Evolutionary conservation across 1,140 invertebrate genomes (phyloP), one percentile per base, ranked within the genome.

Genomic region (Trichoplusia ni): DNA sequence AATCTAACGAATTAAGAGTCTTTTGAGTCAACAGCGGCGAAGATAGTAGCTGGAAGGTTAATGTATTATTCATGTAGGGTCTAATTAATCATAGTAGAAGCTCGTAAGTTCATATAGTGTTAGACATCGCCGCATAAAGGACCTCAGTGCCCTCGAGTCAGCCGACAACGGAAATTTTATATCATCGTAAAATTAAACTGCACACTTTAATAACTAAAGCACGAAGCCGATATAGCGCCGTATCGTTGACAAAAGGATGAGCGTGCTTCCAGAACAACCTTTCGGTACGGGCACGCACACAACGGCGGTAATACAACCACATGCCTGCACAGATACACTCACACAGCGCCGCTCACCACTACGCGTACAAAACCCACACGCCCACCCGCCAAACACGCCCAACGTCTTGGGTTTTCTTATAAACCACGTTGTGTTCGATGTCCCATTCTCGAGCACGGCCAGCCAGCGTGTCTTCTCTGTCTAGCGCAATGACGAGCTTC

Each of bases 331-430:
- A 33, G 68, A 74, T 60, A 63, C 58, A 78, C 77, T 11, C 83
- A 80, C 77, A 86, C 83, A 74, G 35, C 58, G 38, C 25, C 69
- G 23, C 21, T 59, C 71, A 87, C 86, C 73, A 84, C 80, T 83
- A 89, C 82, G 67, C 67, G 54, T 58, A 67, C 74, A 54, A 67
- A 83, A 85, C 82, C 88, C 82, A 79, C 78, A 90, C 87, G 86
- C 86, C 88, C 88, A 89, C 81, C 86, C 85, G 81, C 85, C 84
- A 88, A 89, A 89, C 88, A 90, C 88, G 88, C 88, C 88, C 88
- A 89, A 83, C 88, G 85, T 90, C 88, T 90, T 90, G 82, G 86
- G 88, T 90, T 90, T 89, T 90, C 87, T 90, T 90, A 90, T 90
- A 90, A 90, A 89, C 87, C 86, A 82, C 87, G 84, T 83, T 85